phyloP scores from a whole-genome alignment of 2,113 vertebrate genomes.

The Hydropotes inermis region DNA sequence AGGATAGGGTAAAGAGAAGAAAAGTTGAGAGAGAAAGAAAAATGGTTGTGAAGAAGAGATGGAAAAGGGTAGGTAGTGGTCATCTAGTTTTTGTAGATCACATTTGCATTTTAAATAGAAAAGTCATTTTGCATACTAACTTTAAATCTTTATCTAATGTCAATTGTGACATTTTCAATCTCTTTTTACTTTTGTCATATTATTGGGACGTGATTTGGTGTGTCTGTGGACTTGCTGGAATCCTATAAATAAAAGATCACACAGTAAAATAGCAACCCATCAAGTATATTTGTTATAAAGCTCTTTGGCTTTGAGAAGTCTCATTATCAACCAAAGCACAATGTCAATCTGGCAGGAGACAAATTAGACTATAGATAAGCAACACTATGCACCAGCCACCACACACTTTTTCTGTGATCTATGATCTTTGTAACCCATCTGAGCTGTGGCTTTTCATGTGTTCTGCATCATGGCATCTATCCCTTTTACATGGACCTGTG shows the following conservation, averaged over 20 bases:
- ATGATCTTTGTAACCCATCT: neutral
- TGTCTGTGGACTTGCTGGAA: constrained; percentile 77
- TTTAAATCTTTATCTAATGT: constrained; percentile 65
- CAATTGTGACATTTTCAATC: constrained; percentile 71
- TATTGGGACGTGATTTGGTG: constrained; percentile 74
- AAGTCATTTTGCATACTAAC: constrained; percentile 57
- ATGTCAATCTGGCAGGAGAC: constrained; percentile 52
- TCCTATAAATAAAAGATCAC: constrained; percentile 75
- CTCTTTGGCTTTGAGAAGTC: constrained; percentile 58
- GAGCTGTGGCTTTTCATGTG: neutral
- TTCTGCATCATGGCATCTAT: neutral
- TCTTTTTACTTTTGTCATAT: constrained; percentile 73
- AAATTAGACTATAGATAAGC: constrained; percentile 67
- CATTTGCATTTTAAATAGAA: constrained; percentile 52
- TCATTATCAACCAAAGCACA: constrained; percentile 67
- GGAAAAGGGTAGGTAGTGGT: neutral
- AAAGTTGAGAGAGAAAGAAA: neutral
- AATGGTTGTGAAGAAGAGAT: neutral
- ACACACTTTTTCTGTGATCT: neutral
- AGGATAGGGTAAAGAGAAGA: neutral
- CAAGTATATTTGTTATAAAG: constrained; percentile 79
- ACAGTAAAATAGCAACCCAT: constrained; percentile 61
- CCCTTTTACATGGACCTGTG: neutral
- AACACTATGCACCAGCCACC: neutral
- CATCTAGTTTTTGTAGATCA: constrained; percentile 30